A percentile compares a stretch with the other conserved stretches of the same genome.
Conservation (phyloP, 30 jellyfish, hydroid and myxozoan genomes). For the Aurelia sp. region DNA sequence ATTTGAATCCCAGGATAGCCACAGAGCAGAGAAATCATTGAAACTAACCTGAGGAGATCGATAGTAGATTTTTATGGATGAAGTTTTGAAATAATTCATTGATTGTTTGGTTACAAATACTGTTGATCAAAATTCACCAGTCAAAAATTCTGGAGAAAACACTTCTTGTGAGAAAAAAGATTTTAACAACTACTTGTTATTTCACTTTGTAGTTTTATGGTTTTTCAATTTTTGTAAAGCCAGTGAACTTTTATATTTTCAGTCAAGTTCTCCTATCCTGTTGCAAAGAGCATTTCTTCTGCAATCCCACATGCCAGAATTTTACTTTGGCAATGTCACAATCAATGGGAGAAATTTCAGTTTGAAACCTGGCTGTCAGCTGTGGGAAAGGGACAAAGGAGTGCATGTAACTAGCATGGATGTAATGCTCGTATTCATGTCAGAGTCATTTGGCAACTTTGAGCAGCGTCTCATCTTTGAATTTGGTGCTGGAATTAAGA, state of each 20-base stretch:
- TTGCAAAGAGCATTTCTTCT: conserved; percentile 43
- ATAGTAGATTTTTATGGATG: no score
- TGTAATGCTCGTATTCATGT: conserved; percentile 12
- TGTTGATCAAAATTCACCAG: no score
- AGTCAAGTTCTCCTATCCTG: background rate
- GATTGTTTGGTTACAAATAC: no score
- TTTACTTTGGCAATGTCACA: conserved; percentile 1
- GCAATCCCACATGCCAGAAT: conserved; percentile 62
- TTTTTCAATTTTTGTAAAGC: background rate
- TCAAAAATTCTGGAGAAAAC: no score
- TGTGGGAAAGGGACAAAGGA: conserved; percentile 40
- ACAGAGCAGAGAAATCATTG: no score
- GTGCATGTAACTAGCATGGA: background rate
- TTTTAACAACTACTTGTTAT: no score
- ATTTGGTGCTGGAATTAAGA: conserved; percentile 54
- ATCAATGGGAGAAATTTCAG: background rate
- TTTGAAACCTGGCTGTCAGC: conserved; percentile 24
- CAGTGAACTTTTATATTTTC: background rate
- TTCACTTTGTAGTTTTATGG: no score
- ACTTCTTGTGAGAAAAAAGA: no score
- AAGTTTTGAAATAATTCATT: no score
- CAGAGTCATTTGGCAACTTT: conserved; percentile 63
- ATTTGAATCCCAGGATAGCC: no score
- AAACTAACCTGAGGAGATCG: no score
- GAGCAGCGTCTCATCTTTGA: conserved; percentile 59